phyloP scores from a whole-genome alignment of 2,113 vertebrate species.

The Aramus guarauna region DNA sequence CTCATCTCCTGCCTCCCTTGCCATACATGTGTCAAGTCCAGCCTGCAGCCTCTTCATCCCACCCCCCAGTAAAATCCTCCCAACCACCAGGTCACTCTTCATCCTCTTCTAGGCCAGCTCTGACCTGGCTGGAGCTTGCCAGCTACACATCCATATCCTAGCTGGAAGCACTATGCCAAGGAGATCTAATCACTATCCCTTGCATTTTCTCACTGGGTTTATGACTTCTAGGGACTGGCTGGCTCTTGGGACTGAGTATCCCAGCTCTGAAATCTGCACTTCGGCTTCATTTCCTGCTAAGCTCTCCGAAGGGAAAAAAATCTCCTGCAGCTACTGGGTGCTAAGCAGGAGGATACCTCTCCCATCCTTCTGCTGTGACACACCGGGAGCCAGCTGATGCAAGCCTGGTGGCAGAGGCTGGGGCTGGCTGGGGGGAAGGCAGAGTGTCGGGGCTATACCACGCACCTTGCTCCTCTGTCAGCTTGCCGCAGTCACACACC shows the following conservation, averaged over 20 bases:
- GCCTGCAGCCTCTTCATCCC: background rate
- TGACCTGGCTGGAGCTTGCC: too few relatives aligned
- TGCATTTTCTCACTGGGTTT: background rate
- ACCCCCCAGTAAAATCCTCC: background rate
- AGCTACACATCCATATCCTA: background rate
- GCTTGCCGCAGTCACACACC: background rate
- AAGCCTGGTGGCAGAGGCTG: background rate
- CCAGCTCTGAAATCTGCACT: background rate
- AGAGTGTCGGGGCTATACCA: background rate
- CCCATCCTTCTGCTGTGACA: background rate
- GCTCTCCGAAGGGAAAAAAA: background rate
- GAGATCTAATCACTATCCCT: background rate
- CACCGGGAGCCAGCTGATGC: background rate
- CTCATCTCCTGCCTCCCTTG: accelerated
- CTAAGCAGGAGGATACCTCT: background rate
- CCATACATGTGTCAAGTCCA: background rate
- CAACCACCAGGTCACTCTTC: background rate
- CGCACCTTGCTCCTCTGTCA: too few relatives aligned
- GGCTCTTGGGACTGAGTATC: background rate
- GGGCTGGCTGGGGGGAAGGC: background rate
- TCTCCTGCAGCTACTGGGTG: too few relatives aligned
- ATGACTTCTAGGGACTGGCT: background rate
- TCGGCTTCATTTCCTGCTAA: background rate
- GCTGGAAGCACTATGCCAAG: background rate
- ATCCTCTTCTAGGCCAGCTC: background rate